Evolutionary conservation across 1,140 invertebrate genomes (phyloP).

Genomic region (Pseudomyrmex dendroicus): DNA sequence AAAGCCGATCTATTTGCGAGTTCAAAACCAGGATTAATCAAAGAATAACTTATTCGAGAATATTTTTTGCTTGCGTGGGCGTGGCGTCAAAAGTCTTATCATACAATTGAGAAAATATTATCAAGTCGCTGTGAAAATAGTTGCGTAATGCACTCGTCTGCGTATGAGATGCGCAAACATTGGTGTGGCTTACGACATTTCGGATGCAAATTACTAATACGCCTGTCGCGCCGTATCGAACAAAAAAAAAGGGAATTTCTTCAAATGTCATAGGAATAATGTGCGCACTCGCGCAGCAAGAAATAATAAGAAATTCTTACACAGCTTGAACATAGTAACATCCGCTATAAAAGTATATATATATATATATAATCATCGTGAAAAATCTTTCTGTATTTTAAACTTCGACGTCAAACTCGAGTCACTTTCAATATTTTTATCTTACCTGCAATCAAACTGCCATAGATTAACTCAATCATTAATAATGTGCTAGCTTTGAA

Average conservation of each 20-base stretch:
- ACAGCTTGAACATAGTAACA: not conserved
- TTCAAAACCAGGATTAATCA: not conserved
- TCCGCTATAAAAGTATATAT: constrained; percentile 36
- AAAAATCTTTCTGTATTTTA: not conserved
- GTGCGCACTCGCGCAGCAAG: constrained; percentile 4
- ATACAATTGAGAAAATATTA: constrained; percentile 69
- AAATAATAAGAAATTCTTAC: constrained; percentile 41
- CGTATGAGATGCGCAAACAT: constrained; percentile 58
- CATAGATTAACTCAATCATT: constrained; percentile 28
- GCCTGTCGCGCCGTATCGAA: constrained; percentile 15
- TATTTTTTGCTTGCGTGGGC: constrained; percentile 20
- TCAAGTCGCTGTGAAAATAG: constrained; percentile 61
- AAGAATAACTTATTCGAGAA: not conserved
- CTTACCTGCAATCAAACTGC: constrained; percentile 13
- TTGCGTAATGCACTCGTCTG: constrained; percentile 54
- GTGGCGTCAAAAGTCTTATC: constrained; percentile 59
- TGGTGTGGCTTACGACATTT: constrained; percentile 58
- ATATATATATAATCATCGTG: constrained; percentile 49
- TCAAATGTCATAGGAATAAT: constrained; percentile 15
- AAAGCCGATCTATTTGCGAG: not conserved
- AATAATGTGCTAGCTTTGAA: too few relatives aligned
- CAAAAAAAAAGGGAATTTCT: constrained; percentile 39
- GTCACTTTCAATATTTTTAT: constrained; percentile 16
- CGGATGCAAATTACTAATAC: constrained; percentile 33
- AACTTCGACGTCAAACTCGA: not conserved